phyloP scores from a whole-genome alignment of 2,888 invertebrate genomes.

The Chrysotoxum bicinctum region DNA sequence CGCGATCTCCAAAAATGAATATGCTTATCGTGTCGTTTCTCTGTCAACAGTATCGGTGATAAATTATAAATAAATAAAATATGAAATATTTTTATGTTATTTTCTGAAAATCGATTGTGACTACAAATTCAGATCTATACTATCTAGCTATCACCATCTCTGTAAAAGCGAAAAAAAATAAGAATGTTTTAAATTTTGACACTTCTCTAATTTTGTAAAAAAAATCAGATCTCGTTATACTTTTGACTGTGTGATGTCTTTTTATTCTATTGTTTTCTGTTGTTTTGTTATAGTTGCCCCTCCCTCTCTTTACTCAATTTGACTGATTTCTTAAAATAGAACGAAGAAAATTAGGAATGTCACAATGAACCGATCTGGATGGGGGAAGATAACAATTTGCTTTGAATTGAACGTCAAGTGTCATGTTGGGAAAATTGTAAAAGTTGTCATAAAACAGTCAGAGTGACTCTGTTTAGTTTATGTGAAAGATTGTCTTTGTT shows the following conservation, averaged over 20 bases:
- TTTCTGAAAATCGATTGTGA: conserved; percentile 6
- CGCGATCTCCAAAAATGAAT: conserved; percentile 35
- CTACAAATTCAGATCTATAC: too few relatives aligned
- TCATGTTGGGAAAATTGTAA: conserved; percentile 48
- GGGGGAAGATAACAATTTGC: conserved; percentile 34
- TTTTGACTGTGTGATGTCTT: not conserved
- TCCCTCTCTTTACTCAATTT: not conserved
- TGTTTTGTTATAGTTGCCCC: not conserved
- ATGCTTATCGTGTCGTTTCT: conserved; percentile 48
- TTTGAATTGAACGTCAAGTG: conserved; percentile 50
- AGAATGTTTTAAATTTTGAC: conserved; percentile 8
- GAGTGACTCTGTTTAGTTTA: conserved; percentile 35
- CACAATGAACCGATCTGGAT: conserved; percentile 19
- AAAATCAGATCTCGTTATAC: not conserved
- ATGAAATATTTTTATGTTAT: conserved; percentile 1
- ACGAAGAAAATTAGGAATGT: not conserved
- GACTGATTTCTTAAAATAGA: not conserved
- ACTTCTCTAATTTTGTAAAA: conserved; percentile 1
- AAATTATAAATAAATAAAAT: conserved; percentile 32
- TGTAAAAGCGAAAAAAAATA: not conserved
- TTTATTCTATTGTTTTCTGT: conserved; percentile 1
- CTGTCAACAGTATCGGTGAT: conserved; percentile 50
- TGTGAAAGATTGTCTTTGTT: conserved; percentile 17
- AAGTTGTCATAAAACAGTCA: conserved; percentile 43
- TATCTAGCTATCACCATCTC: not conserved